A percentile compares a stretch with the other conserved stretches of the same genome.
These are phyloP conservation scores for Harmothoe impar DNA, from an alignment of 2,888 invertebrate genomes.

Conservation along the genomic window DNA sequence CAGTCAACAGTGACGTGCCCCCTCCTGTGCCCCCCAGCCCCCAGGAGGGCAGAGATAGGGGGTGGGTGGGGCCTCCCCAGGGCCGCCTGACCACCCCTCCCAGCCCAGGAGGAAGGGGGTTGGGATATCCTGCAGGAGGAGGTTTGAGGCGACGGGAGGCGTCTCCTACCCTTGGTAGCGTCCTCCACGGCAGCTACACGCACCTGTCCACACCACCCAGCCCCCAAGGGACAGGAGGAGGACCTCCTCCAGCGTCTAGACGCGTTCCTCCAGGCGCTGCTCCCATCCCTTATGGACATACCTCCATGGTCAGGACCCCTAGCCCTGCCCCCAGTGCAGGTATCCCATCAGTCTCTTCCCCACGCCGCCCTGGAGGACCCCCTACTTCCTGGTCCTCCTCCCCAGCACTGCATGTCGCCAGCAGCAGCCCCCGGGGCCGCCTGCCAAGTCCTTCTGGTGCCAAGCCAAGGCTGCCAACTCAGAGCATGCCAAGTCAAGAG, in stretches of 20 bases:
- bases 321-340: not conserved
- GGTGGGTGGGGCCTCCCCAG: not conserved
- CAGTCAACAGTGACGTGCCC: not conserved
- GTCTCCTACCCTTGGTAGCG: not conserved
- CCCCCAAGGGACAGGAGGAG: not conserved
- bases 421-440: not conserved
- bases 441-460: constrained; percentile 30
- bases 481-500: not conserved
- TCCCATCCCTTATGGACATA: not conserved
- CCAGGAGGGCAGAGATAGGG: not conserved
- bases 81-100: constrained; percentile 4
- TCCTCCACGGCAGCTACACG: constrained; percentile 1
- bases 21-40: not conserved
- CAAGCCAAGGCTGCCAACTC: not conserved
- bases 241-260: not conserved
- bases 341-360: not conserved
- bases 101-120: not conserved
- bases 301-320: not conserved
- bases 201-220: constrained; percentile 48
- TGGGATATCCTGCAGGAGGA: not conserved
- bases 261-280: not conserved
- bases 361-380: not conserved
- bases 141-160: not conserved
- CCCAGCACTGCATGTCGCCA: not conserved
- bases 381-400: constrained; percentile 16